Base-by-base conservation (phyloP, 1,140 invertebrate species). In the Drosophila funebris region DNA sequence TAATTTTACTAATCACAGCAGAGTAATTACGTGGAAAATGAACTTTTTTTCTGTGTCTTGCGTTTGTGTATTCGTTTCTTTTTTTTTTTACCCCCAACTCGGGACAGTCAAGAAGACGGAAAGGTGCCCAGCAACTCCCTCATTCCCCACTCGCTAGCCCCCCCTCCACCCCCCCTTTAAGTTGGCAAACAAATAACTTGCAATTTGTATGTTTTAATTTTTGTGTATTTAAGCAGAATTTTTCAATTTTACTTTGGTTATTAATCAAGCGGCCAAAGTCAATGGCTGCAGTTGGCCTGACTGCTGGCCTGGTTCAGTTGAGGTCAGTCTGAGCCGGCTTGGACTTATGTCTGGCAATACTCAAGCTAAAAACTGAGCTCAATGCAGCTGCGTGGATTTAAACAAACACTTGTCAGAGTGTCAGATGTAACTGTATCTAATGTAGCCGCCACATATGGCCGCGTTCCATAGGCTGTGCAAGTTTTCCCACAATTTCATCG, bases 1-100 rank as follows among this genome's bases (percentile, higher is more conserved):
- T 90, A 90, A 91, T 91, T 91, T 91, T 89, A 91, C 90, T 91
- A 91, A 91, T 91, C 90, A 91, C 90, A 91, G 90, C 87, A 84
- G 90, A 84, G 90, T 90, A 91, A 91, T 91, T 91, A 91, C 82
- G 90, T 91, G 90, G 90, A 91, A 91, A 91, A 91, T 91, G 84
- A 91, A 84, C n/a, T 90, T 91, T 85, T 90, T 84, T 78, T 87
- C 44, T 54, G 14, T 13, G n/a, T 62, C 7, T 36, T 39, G 37
- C 14, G 22, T 14, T 24, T 41, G 11, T 24, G 44, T 31, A n/a
- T 24, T 62, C 3, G 7, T 83, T 44, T 27, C 20, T 39, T 36
- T 39, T 52, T 37, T 44, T 33, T 18, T 37, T 61, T 54, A 9
- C 33, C 63, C 54, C 37, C 53, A 44, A 62, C 41, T 44, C 43